Conservation (phyloP, 2,888 invertebrate species). For the Protonemura montana region DNA sequence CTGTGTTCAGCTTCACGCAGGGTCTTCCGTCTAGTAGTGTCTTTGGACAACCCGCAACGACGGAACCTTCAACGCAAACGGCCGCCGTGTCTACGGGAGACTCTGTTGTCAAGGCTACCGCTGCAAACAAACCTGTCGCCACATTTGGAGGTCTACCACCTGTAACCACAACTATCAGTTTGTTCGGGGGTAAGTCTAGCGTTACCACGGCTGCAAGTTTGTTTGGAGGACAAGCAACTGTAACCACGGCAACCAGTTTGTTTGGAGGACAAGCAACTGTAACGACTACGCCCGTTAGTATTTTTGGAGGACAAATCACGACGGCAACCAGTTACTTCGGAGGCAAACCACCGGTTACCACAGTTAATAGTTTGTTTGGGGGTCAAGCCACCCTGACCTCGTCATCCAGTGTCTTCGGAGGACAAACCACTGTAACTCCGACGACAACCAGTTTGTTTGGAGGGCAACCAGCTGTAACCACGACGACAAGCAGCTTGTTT, state of each 20-base stretch:
- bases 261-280: no score
- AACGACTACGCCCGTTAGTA: neutral
- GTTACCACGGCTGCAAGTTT: no score
- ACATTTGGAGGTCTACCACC: neutral
- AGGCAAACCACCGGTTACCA: no score
- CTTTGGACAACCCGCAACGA: constrained; percentile 1
- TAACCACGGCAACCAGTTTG: neutral
- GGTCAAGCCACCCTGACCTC: neutral
- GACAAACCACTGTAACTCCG: constrained; percentile 18
- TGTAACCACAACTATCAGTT: neutral
- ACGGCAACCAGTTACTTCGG: no score
- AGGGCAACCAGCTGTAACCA: constrained; percentile 16
- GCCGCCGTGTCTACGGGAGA: no score
- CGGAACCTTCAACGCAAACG: neutral
- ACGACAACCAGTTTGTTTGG: constrained; percentile 26
- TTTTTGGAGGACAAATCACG: neutral
- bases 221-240: neutral
- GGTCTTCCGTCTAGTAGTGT: neutral
- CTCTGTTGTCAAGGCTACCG: neutral
- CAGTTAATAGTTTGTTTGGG: neutral
- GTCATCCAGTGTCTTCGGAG: neutral
- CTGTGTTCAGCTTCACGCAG: constrained; percentile 8
- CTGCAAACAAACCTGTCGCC: neutral
- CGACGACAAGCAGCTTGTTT: constrained; percentile 43
- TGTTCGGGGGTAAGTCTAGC: neutral